Base-by-base conservation (phyloP, 2,888 invertebrate genomes). In the Diogma glabrata region DNA sequence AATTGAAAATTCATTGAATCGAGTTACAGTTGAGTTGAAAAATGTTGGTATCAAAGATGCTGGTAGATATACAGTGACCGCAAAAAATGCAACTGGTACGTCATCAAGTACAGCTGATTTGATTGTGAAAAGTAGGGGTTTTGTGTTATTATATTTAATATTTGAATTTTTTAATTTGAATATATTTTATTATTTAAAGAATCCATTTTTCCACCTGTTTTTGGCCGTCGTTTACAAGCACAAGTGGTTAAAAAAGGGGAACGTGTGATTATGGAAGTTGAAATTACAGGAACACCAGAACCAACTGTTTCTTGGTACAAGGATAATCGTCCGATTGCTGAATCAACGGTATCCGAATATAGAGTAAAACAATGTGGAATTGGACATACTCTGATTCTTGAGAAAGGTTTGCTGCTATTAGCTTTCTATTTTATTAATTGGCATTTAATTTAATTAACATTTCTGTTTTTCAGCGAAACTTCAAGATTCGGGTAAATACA, bases 31-130 rank as follows among this genome's bases (percentile, higher is more conserved):
- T 52, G 78, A 79, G 59, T 72, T 91, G 47, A 80, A 77, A 58
- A 73, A 77, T 57, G 78, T 80, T 24, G 73, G 70, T 53, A 76
- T 78, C 8, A 75, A 76, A 51, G 84, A 88, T 69, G 80, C 82
- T 48, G 90, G 90, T 33, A 76, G 84, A 56, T 91, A 88, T 66
- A 84, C 84, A 5, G 87, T 88, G 59, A 81, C 79, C 9, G 87
- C 87, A 8, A 72, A 73, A 40, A 91, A 90, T 64, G 73, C 78
- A 23, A 79, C 78, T 50, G 88, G 88, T 30, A 76, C 78, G 51
- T 82, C 85, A 2, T 77, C 80, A 52, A 84, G 84, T 64, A 83
- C 86, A 4, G 84, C 87, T n/a, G 87, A 88, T 70, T 72, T 88
- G 52, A 82, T 87, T 54, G 85, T 89, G 9, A 84, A 81, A 76